Conservation (phyloP, 2,888 invertebrate genomes). For the Lagria hirta region DNA sequence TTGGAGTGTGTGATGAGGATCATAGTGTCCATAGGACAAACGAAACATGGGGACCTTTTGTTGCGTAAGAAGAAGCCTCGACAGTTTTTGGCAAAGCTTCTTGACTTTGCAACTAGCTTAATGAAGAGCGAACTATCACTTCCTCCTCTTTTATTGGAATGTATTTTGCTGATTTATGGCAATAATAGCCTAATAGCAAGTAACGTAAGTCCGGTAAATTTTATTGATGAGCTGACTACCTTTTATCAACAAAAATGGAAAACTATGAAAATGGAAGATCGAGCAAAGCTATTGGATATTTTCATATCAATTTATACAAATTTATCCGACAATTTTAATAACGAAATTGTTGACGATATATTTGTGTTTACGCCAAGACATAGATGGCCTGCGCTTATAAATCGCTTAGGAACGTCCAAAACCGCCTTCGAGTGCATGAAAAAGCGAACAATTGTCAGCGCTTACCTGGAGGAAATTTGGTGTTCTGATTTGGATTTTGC, state of each 20-base stretch:
- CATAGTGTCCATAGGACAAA: no score
- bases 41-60: no score
- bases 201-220: constrained; percentile 27
- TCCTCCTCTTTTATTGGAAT: constrained; percentile 29
- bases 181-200: constrained; percentile 23
- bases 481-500: constrained; percentile 20
- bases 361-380: constrained; percentile 11
- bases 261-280: neutral
- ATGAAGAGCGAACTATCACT: no score
- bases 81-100: no score
- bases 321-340: constrained; percentile 14
- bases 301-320: constrained; percentile 27
- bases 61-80: no score
- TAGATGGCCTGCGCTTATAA: no score
- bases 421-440: no score
- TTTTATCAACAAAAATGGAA: constrained; percentile 24
- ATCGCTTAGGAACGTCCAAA: no score
- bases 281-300: constrained; percentile 13
- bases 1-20: no score
- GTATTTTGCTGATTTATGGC: constrained; percentile 29
- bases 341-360: constrained; percentile 18
- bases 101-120: no score
- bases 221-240: constrained; percentile 25
- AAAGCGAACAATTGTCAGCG: constrained; percentile 17
- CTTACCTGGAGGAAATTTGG: constrained; percentile 28